A percentile compares a stretch with the other conserved stretches of the same genome.
These are phyloP conservation scores for Amyelois transitella DNA, from an alignment of 1,140 invertebrate genomes.

Conservation along the genomic window DNA sequence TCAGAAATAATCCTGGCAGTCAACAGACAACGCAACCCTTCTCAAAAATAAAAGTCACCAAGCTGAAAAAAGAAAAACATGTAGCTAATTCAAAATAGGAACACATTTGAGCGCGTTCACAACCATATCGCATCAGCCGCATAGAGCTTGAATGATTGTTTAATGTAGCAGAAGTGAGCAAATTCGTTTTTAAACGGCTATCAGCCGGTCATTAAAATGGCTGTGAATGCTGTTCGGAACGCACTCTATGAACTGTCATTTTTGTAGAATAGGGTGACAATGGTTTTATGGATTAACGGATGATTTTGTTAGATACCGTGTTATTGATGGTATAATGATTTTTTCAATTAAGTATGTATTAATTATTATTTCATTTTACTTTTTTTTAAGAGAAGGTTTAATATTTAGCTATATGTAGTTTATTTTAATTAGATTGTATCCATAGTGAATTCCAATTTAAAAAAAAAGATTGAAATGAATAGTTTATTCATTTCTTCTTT, in stretches of 20 bases:
- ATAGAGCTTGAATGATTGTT: conserved; percentile 49
- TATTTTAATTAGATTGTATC: too few relatives aligned
- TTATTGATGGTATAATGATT: too few relatives aligned
- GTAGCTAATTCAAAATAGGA: conserved; percentile 12
- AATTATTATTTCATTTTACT: background rate
- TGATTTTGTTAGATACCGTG: background rate
- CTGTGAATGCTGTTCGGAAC: conserved; percentile 52
- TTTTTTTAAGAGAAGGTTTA: too few relatives aligned
- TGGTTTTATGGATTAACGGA: conserved; percentile 7
- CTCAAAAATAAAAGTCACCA: background rate
- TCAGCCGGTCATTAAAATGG: conserved; percentile 69
- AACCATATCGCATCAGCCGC: conserved; percentile 9
- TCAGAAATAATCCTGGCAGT: background rate
- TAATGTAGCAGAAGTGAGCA: conserved; percentile 73
- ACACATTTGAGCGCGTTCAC: conserved; percentile 7
- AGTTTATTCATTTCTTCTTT: too few relatives aligned
- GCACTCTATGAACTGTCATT: conserved; percentile 33
- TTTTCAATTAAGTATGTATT: background rate
- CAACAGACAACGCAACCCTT: background rate
- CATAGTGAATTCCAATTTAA: too few relatives aligned
- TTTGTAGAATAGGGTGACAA: conserved; percentile 40
- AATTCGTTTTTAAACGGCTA: conserved; percentile 74
- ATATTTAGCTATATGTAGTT: too few relatives aligned
- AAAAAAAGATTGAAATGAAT: too few relatives aligned
- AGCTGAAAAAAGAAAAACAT: background rate